Conservation (phyloP, 1,140 invertebrate species). For the Dreissena polymorpha region DNA sequence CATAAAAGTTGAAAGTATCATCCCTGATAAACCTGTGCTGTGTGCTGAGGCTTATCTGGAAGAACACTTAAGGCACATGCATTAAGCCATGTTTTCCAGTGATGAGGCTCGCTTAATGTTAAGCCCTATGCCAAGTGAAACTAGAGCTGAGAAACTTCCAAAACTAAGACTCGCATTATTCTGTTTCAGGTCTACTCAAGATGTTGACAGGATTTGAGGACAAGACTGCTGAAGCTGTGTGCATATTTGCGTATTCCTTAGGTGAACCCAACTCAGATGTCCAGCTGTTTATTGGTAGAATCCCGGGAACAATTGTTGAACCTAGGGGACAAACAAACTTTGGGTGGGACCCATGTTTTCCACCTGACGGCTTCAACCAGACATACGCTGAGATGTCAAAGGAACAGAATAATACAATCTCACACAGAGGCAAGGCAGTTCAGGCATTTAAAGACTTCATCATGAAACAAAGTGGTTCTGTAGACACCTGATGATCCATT, state of each 20-base stretch:
- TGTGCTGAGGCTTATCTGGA: too few relatives aligned
- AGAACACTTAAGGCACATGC: too few relatives aligned
- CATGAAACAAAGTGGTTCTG: too few relatives aligned
- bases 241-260: constrained; percentile 87
- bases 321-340: constrained; percentile 93
- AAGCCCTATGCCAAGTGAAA: too few relatives aligned
- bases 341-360: constrained; percentile 98
- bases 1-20: too few relatives aligned
- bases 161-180: neutral
- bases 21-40: too few relatives aligned
- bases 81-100: too few relatives aligned
- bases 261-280: constrained; percentile 72
- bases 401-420: constrained; percentile 94
- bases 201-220: constrained; percentile 90
- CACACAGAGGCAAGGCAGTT: constrained; percentile 93
- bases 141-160: too few relatives aligned
- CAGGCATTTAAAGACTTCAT: constrained; percentile 84
- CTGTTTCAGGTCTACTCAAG: constrained; percentile 74
- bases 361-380: constrained; percentile 89
- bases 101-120: too few relatives aligned
- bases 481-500: too few relatives aligned
- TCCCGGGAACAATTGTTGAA: constrained; percentile 91
- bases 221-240: constrained; percentile 95
- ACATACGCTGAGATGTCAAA: constrained; percentile 96
- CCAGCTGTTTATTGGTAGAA: constrained; percentile 87